Evolutionary conservation across 2,888 invertebrate species (phyloP).

Genomic region (Melinaea marsaeus): DNA sequence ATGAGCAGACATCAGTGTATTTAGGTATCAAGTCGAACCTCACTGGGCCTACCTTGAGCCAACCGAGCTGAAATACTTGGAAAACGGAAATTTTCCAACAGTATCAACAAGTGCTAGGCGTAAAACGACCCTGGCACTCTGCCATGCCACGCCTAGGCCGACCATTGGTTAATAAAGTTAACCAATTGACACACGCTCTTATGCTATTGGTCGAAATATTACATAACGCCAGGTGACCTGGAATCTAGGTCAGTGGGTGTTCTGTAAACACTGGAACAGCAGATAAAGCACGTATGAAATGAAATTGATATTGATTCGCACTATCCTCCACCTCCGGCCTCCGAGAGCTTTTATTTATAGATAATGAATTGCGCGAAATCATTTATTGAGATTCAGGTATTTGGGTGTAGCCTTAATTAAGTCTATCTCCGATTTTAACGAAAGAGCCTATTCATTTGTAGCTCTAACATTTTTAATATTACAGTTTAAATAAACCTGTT

Average conservation of each 20-base stretch:
- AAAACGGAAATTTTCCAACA: conserved; percentile 38
- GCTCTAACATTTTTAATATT: no score
- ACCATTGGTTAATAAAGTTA: conserved; percentile 75
- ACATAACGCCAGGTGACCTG: conserved; percentile 58
- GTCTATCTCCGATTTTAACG: no score
- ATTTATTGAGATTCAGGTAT: no score
- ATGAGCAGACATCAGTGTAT: conserved; percentile 2
- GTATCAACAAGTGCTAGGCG: conserved; percentile 67
- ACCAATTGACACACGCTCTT: conserved; percentile 73
- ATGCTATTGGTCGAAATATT: conserved; percentile 64
- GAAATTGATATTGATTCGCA: conserved; percentile 22
- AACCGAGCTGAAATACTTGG: conserved; percentile 21
- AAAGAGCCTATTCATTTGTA: no score
- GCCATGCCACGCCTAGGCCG: conserved; percentile 76
- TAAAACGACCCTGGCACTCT: conserved; percentile 68
- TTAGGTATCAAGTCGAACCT: conserved; percentile 3
- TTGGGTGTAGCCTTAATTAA: no score
- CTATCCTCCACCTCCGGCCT: conserved; percentile 11
- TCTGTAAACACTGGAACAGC: conserved; percentile 24
- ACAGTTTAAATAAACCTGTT: no score
- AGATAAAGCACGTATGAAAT: conserved; percentile 32
- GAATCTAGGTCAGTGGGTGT: conserved; percentile 57
- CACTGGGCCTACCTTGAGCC: conserved; percentile 22
- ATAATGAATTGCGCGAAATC: no score
- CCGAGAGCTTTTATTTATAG: background rate